A percentile compares a stretch with the other conserved stretches of the same genome.
These are phyloP conservation scores for Perca fluviatilis DNA, from an alignment of 2,113 vertebrate genomes.

Conservation along the genomic window DNA sequence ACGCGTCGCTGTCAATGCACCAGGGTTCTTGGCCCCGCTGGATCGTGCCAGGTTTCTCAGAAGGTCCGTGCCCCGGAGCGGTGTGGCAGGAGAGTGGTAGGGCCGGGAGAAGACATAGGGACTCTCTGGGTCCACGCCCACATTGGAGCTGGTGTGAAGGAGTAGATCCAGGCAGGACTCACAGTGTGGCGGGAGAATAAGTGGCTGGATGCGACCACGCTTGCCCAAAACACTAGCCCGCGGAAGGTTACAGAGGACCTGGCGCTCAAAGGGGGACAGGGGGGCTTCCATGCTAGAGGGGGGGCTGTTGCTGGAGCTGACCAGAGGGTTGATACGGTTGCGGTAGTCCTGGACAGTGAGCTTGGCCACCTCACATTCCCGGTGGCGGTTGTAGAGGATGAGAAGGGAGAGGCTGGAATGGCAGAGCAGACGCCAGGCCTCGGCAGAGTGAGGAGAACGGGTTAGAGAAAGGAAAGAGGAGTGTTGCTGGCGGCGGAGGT, in stretches of 20 bases:
- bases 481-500: slow-evolving; percentile 84
- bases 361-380: slow-evolving; percentile 87
- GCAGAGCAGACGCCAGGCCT: slow-evolving; percentile 86
- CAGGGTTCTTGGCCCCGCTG: slow-evolving; percentile 83
- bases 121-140: slow-evolving; percentile 85
- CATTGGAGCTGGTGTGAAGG: slow-evolving; percentile 82
- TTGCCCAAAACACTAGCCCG: slow-evolving; percentile 83
- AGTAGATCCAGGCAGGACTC: slow-evolving; percentile 85
- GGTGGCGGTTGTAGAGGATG: slow-evolving; percentile 86
- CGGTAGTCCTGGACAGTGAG: slow-evolving; percentile 84
- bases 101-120: slow-evolving; percentile 86
- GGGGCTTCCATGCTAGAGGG: slow-evolving; percentile 73
- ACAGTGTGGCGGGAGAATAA: slow-evolving; percentile 83
- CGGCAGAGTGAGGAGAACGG: slow-evolving; percentile 80
- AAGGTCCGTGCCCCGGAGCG: slow-evolving; percentile 84
- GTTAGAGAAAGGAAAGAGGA: slow-evolving; percentile 82
- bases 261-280: slow-evolving; percentile 84
- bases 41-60: slow-evolving; percentile 83
- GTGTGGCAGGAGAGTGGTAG: slow-evolving; percentile 85
- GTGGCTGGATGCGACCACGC: slow-evolving; percentile 81
- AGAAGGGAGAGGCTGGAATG: slow-evolving; percentile 86
- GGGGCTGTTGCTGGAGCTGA: slow-evolving; percentile 18
- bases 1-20: slow-evolving; percentile 78
- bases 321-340: slow-evolving; percentile 61
- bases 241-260: slow-evolving; percentile 80